phyloP scores from a whole-genome alignment of 1,140 invertebrate species.

The Hyles vespertilio region DNA sequence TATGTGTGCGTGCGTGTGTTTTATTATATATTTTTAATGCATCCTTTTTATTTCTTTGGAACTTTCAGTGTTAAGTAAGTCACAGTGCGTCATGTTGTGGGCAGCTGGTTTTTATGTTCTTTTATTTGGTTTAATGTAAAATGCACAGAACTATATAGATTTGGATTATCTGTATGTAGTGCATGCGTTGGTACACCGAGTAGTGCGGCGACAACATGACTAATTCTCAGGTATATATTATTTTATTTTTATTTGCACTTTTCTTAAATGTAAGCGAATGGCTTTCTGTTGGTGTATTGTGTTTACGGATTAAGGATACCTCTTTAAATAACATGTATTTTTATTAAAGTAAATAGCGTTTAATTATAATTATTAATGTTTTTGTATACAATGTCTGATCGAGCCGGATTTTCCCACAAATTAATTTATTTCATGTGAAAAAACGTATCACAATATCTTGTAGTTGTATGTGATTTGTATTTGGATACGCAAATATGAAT shows the following conservation, averaged over 20 bases:
- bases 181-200: slow-evolving; percentile 67
- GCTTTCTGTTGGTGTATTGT: background rate
- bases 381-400: no score
- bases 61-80: slow-evolving; percentile 67
- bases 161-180: slow-evolving; percentile 66
- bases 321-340: no score
- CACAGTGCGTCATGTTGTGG: slow-evolving; percentile 68
- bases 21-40: slow-evolving; percentile 35
- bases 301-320: background rate
- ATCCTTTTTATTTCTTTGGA: slow-evolving; percentile 59
- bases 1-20: slow-evolving; percentile 27
- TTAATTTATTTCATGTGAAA: no score
- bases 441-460: no score
- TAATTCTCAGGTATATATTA: slow-evolving; percentile 69
- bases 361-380: no score
- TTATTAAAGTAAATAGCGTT: no score
- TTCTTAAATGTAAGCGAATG: slow-evolving; percentile 7
- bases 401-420: no score
- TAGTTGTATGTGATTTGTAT: no score
- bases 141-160: slow-evolving; percentile 66
- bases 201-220: slow-evolving; percentile 62
- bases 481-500: no score
- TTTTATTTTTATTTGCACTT: slow-evolving; percentile 29
- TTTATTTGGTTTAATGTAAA: slow-evolving; percentile 61
- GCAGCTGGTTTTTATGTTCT: slow-evolving; percentile 58